These are phyloP conservation scores for Oophaga sylvatica DNA, from an alignment of 2,797 vertebrate genomes.

Conservation along the genomic window DNA sequence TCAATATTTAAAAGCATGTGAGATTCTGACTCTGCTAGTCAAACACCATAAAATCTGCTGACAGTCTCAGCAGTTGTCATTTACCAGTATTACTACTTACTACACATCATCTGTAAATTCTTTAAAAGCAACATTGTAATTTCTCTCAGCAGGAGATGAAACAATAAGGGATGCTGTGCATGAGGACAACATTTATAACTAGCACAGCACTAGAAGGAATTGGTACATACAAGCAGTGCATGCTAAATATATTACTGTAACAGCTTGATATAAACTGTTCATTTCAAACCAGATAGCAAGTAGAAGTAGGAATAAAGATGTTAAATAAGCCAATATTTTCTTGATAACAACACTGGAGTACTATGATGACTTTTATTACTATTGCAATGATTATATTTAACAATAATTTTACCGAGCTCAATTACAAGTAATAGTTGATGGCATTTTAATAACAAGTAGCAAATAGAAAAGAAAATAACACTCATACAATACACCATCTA, in stretches of 20 bases:
- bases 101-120: constrained; percentile 11
- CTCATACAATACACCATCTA: no score
- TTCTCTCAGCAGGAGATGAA: not conserved
- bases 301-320: not conserved
- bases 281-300: not conserved
- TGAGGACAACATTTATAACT: constrained; percentile 7
- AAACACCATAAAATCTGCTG: not conserved
- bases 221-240: not conserved
- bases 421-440: not conserved
- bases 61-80: not conserved
- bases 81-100: constrained; percentile 11
- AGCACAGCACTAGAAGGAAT: not conserved
- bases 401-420: not conserved
- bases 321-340: not conserved
- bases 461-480: not conserved
- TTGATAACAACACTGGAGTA: not conserved
- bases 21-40: not conserved
- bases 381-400: not conserved
- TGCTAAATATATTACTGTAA: constrained; percentile 25
- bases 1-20: not conserved
- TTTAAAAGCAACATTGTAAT: constrained; percentile 12
- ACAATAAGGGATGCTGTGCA: constrained; percentile 6
- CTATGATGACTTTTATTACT: not conserved
- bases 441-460: not conserved
- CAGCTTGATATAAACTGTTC: not conserved